Percentiles rank a stretch among this genome's conserved stretches.
Conservation (phyloP, 2,113 vertebrate genomes). For the Chauna torquata region DNA sequence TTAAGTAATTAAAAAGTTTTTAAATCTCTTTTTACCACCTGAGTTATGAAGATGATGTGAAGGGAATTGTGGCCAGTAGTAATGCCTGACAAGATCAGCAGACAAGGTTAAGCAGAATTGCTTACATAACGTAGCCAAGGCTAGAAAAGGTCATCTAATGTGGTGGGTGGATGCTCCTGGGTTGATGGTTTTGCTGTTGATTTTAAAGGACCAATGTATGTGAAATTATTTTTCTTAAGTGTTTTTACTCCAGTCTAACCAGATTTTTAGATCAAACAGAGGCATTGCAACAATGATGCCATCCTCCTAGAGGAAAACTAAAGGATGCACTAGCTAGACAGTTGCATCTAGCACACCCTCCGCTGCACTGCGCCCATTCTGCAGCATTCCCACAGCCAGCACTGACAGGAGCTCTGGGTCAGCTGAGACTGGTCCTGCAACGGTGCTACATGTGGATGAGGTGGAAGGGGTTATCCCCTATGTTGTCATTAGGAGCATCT, state of each 20-base stretch:
- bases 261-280: neutral
- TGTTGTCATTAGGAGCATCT: too few species aligned
- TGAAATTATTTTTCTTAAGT: neutral
- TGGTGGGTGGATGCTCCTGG: neutral
- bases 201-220: accelerated
- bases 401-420: neutral
- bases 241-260: neutral
- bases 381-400: neutral
- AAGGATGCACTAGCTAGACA: neutral
- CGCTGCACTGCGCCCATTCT: neutral
- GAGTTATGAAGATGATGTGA: neutral
- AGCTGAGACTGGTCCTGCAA: neutral
- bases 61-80: neutral
- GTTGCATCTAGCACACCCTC: neutral
- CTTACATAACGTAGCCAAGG: neutral
- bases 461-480: too few species aligned
- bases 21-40: neutral
- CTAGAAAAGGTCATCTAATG: neutral
- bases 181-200: neutral
- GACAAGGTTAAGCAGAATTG: neutral
- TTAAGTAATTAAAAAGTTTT: neutral
- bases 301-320: neutral
- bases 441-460: neutral
- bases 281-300: neutral
- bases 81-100: neutral